Conservation (phyloP, 1,140 invertebrate species). For the Formica selysi region DNA sequence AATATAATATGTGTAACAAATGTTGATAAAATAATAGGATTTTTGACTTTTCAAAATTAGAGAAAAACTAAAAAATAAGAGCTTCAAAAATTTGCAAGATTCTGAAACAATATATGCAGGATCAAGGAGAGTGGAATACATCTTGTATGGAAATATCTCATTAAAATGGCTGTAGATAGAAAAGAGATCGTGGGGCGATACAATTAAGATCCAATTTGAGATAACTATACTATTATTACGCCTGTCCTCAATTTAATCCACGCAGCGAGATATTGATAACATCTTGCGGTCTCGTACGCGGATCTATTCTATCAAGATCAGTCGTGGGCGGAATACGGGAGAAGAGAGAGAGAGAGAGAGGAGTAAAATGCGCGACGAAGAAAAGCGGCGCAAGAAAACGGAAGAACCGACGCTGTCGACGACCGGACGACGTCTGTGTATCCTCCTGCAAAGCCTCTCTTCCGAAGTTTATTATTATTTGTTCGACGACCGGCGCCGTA, state of each 20-base stretch:
- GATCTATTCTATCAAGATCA: slow-evolving; percentile 26
- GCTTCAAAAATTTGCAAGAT: not conserved
- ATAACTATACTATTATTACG: not conserved
- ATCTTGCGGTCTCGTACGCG: not conserved
- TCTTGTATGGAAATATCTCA: not conserved
- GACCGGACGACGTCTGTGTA: slow-evolving; percentile 42
- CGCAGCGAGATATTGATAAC: not conserved
- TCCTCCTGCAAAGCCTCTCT: slow-evolving; percentile 54
- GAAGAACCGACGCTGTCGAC: not conserved
- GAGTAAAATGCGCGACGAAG: not conserved
- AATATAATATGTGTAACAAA: not conserved
- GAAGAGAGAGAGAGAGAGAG: not conserved
- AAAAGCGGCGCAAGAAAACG: not conserved
- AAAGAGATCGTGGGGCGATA: not conserved
- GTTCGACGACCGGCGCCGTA: slow-evolving; percentile 59
- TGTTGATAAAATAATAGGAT: not conserved
- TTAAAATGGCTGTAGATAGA: not conserved
- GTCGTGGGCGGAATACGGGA: slow-evolving; percentile 7
- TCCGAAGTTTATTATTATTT: slow-evolving; percentile 72
- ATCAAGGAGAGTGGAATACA: not conserved
- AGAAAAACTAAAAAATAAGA: not conserved
- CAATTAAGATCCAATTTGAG: not conserved
- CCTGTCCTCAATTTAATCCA: slow-evolving; percentile 23
- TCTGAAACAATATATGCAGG: not conserved
- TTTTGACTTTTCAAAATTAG: not conserved